Conservation (phyloP, 2,113 vertebrate species). For the Psittacula cyanocephala region DNA sequence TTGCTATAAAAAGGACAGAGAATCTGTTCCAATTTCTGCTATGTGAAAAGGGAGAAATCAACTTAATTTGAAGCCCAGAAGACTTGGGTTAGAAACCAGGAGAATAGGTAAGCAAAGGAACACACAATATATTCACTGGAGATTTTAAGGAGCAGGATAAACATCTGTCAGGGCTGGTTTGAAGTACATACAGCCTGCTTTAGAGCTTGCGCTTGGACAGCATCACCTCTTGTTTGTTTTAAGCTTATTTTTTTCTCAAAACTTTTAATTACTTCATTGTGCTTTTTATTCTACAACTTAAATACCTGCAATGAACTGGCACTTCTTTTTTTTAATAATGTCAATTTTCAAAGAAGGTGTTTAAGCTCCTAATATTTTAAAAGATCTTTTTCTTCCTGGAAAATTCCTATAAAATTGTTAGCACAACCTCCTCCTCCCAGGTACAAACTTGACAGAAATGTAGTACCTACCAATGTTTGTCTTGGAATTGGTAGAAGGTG, state of each 20-base stretch:
- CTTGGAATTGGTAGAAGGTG: not conserved
- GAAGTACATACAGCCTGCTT: not conserved
- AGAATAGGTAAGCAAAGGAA: not conserved
- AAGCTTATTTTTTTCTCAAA: not conserved
- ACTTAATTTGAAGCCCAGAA: not conserved
- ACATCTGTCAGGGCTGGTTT: not conserved
- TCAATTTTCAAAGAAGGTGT: not conserved
- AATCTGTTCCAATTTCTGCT: not conserved
- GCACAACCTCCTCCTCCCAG: not conserved
- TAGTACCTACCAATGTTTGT: not conserved
- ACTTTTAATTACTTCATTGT: not conserved
- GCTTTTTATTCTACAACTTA: not conserved
- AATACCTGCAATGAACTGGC: not conserved
- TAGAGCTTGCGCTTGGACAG: not conserved
- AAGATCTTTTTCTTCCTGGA: not conserved
- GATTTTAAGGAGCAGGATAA: not conserved
- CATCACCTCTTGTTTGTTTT: not conserved
- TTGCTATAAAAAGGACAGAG: not conserved
- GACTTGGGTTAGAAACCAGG: not conserved
- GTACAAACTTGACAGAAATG: not conserved
- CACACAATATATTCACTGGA: not conserved
- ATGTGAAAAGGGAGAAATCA: not conserved
- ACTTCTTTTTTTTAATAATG: not conserved
- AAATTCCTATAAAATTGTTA: not conserved
- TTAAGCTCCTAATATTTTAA: not conserved